A percentile compares a stretch with the other conserved stretches of the same genome.
phyloP scores from a whole-genome alignment of 2,888 invertebrate species.

The Brenthis daphne region DNA sequence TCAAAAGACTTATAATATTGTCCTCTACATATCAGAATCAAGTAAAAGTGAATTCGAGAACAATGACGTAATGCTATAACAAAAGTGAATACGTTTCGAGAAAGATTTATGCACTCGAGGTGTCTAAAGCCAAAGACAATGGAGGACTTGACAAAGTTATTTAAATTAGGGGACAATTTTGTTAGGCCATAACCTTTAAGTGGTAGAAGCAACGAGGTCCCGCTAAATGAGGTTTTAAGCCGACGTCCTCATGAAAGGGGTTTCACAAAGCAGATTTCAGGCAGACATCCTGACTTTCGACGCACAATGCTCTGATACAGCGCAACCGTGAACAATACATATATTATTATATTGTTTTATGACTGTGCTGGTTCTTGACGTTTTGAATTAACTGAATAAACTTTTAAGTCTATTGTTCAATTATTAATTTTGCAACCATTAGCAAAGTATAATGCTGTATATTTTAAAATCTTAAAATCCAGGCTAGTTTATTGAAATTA shows the following conservation, averaged over 20 bases:
- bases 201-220: constrained; percentile 65
- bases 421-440: constrained; percentile 27
- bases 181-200: constrained; percentile 70
- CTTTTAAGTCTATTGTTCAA: constrained; percentile 35
- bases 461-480: neutral
- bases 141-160: constrained; percentile 68
- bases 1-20: constrained; percentile 42
- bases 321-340: constrained; percentile 53
- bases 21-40: constrained; percentile 35
- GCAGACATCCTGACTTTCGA: constrained; percentile 54
- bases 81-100: constrained; percentile 57
- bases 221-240: constrained; percentile 78
- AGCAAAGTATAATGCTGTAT: neutral
- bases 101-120: constrained; percentile 67
- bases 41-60: constrained; percentile 42
- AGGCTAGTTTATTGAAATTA: neutral
- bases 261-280: constrained; percentile 74
- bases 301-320: constrained; percentile 67
- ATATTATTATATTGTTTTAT: constrained; percentile 72
- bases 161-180: constrained; percentile 79
- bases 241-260: constrained; percentile 61
- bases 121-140: constrained; percentile 60
- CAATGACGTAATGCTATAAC: constrained; percentile 46
- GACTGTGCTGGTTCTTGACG: constrained; percentile 64
- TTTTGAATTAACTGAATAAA: constrained; percentile 63